Evolutionary conservation across 2,113 vertebrate genomes (phyloP).

Genomic region (Promerops cafer): DNA sequence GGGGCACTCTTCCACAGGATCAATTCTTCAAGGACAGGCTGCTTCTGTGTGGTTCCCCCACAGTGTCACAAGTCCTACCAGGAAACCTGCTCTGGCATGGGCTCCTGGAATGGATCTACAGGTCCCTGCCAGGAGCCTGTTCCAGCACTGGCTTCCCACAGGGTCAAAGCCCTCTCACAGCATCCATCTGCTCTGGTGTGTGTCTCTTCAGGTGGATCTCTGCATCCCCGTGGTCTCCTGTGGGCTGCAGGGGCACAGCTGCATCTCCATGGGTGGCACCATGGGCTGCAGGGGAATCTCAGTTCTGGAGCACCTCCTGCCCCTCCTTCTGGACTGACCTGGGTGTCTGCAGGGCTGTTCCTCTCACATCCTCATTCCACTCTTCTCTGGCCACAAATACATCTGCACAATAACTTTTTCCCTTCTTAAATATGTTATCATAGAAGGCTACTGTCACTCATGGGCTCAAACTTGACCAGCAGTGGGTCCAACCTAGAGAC

Average conservation of each 20-base stretch:
- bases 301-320: neutral
- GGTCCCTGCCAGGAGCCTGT: neutral
- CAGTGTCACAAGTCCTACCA: neutral
- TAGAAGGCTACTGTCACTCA: neutral
- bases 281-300: neutral
- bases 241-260: neutral
- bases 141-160: accelerated
- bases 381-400: neutral
- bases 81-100: neutral
- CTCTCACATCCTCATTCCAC: neutral
- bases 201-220: neutral
- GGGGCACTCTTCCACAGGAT: neutral
- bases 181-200: neutral
- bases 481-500: neutral
- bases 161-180: neutral
- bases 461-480: neutral
- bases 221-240: neutral
- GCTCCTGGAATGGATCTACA: neutral
- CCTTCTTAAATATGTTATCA: neutral
- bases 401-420: neutral
- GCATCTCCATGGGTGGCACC: neutral
- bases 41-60: accelerated
- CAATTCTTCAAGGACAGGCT: neutral
- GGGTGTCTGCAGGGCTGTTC: neutral
- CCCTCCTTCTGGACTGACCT: neutral